These are phyloP conservation scores for Drosophila kambysellisi DNA, from an alignment of 2,888 invertebrate genomes.

Conservation along the genomic window DNA sequence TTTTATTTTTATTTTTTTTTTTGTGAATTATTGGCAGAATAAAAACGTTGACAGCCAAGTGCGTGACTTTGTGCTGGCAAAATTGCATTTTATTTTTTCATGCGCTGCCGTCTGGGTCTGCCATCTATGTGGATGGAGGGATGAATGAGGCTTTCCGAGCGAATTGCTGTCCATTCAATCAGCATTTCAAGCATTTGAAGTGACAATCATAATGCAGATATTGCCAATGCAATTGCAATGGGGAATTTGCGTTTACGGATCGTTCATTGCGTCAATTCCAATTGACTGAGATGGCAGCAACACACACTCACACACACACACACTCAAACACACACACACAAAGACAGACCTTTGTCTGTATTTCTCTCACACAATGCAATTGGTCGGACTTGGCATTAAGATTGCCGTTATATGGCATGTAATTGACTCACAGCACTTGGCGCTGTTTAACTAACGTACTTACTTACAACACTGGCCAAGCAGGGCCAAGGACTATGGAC, in stretches of 20 bases:
- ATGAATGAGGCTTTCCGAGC: constrained; percentile 58
- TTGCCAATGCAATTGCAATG: constrained; percentile 52
- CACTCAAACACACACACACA: background rate
- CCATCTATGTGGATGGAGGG: background rate
- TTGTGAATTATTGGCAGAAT: constrained; percentile 74
- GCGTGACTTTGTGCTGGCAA: constrained; percentile 65
- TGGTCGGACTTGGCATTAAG: constrained; percentile 26
- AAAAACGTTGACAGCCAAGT: constrained; percentile 74
- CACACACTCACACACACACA: background rate
- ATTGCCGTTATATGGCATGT: constrained; percentile 67
- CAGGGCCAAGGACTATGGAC: constrained; percentile 13
- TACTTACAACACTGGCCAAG: constrained; percentile 28
- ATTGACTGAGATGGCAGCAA: constrained; percentile 7
- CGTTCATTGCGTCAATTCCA: background rate
- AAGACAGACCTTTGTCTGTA: background rate
- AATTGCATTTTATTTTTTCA: constrained; percentile 48
- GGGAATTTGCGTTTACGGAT: constrained; percentile 34
- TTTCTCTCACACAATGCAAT: constrained; percentile 19
- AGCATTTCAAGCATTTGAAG: constrained; percentile 73
- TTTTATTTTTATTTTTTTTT: constrained; percentile 1
- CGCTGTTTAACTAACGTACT: constrained; percentile 69
- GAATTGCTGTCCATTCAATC: constrained; percentile 80
- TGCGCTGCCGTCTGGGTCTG: constrained; percentile 23
- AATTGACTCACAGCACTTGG: constrained; percentile 75
- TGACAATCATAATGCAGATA: constrained; percentile 80